A percentile compares a stretch with the other conserved stretches of the same genome.
phyloP scores from a whole-genome alignment of 2,797 vertebrate genomes.

The Gorsachius magnificus region DNA sequence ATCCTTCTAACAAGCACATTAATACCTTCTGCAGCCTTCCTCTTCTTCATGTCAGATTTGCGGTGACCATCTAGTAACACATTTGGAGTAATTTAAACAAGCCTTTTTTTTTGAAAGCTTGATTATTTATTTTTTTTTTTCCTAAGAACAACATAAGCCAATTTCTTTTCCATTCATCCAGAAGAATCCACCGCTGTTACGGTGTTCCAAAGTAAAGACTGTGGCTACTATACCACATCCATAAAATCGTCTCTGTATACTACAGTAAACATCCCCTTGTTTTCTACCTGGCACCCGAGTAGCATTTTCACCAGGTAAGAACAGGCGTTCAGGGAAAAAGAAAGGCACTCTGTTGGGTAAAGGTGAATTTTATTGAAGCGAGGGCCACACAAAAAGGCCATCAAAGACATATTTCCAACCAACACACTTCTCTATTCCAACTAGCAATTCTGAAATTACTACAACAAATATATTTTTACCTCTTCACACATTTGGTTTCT shows the following conservation, averaged over 20 bases:
- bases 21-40: background rate
- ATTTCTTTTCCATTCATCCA: background rate
- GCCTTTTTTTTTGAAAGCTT: background rate
- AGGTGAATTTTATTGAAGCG: constrained; percentile 46
- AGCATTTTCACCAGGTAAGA: background rate
- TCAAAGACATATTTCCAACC: background rate
- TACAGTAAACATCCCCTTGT: background rate
- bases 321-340: background rate
- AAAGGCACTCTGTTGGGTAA: background rate
- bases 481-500: constrained; percentile 38
- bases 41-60: background rate
- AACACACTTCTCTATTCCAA: background rate
- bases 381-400: background rate
- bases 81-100: background rate
- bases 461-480: constrained; percentile 13
- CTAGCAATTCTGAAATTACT: background rate
- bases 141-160: background rate
- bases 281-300: background rate
- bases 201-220: background rate
- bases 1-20: background rate
- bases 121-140: background rate
- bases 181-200: background rate
- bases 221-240: background rate
- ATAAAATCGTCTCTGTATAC: background rate
- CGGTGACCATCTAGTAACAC: background rate